Base-by-base conservation (phyloP, 2,888 invertebrate species). In the Sarcophaga subvicina region DNA sequence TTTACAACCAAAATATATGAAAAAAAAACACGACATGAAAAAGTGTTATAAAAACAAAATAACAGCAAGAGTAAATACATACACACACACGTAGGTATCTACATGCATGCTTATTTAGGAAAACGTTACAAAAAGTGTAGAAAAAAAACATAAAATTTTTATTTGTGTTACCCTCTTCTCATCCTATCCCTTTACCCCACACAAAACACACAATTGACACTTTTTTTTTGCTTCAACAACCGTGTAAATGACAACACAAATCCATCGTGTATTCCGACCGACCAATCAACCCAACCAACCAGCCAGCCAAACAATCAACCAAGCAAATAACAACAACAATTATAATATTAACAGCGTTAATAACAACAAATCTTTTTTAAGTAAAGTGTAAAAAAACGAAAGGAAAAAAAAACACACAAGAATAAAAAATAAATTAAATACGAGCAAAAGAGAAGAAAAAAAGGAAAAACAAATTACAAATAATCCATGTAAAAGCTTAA, bases 401-500 rank as follows among this genome's bases (percentile, higher is more conserved):
- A 22, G 22, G 22, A 1, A 72, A 69, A 60, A 79, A 45, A 79
- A 17, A 59, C 37, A 37, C 8, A 10, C 8, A 37, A 76, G 25
- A 54, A 54, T 12, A 54, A 54, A 54, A 54, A 17, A 54, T 14
- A 54, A 54, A 54, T 54, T 54, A 54, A 54, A 54, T 54, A 54
- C 17, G 54, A 54, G 54, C 12, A 37, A 64, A 73, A 72, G 69
- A 45, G 25, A 25, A 25, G 25, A 69, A 59, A 71, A 85, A 79
- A 45, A 22, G 20, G 37, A 70, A 59, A 71, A 85, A 80, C 66
- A 66, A 85, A 54, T 54, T 14, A 54, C 54, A 54, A 54, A 54
- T 54, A 82, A 85, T 76, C 80, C 77, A 83, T 87, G 87, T 83
- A 83, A 85, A 54, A 83, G 82, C 83, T 87, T 83, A 85, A 84